phyloP scores from a whole-genome alignment of 2,888 invertebrate genomes.

The Aphodius sticticus region DNA sequence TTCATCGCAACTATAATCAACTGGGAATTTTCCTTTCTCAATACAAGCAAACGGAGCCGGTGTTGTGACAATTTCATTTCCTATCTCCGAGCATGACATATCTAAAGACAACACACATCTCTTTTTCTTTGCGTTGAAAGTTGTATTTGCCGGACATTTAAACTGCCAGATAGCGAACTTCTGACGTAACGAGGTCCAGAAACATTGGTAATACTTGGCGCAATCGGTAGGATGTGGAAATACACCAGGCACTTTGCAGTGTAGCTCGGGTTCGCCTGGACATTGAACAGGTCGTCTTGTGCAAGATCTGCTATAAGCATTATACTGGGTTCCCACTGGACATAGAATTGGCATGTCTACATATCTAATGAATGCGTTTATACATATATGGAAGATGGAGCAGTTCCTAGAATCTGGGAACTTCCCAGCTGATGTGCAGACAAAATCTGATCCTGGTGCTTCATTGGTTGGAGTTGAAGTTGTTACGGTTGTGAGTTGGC shows the following conservation, averaged over 20 bases:
- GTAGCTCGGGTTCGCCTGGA: conserved; percentile 46
- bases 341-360: conserved; percentile 47
- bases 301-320: conserved; percentile 47
- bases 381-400: conserved; percentile 49
- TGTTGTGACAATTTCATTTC: not conserved
- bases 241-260: conserved; percentile 58
- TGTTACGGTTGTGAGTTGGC: not conserved
- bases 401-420: conserved; percentile 50
- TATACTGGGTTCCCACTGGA: conserved; percentile 48
- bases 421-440: conserved; percentile 46
- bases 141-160: conserved; percentile 57
- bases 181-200: conserved; percentile 62
- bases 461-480: conserved; percentile 5
- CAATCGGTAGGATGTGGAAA: conserved; percentile 63
- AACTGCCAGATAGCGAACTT: conserved; percentile 64
- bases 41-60: conserved; percentile 52
- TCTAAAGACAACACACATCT: conserved; percentile 25
- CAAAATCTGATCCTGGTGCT: conserved; percentile 37
- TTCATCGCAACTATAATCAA: conserved; percentile 58
- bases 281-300: conserved; percentile 51
- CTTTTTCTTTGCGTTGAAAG: conserved; percentile 20
- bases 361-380: conserved; percentile 40
- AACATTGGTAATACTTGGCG: conserved; percentile 64
- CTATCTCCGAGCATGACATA: conserved; percentile 14
- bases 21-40: conserved; percentile 58